Evolutionary conservation across 2,888 invertebrate species (phyloP).

Genomic region (Brenthis daphne): DNA sequence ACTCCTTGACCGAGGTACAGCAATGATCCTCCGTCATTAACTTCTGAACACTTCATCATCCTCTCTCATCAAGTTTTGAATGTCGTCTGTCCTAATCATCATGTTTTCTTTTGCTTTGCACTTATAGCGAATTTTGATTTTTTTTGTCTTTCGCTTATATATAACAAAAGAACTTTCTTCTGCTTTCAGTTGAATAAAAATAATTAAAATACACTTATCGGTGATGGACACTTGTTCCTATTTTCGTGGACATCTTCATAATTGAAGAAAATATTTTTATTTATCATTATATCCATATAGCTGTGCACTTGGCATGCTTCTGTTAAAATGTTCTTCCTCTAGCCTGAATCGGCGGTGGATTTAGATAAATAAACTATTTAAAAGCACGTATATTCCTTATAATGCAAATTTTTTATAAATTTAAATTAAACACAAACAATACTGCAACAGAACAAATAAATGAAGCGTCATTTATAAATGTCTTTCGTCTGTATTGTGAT

Average conservation of each 20-base stretch:
- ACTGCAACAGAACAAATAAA: neutral
- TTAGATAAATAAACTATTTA: too few species aligned
- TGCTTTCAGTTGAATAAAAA: neutral
- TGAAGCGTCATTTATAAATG: neutral
- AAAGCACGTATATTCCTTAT: too few species aligned
- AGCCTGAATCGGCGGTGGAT: too few species aligned
- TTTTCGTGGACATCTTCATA: neutral
- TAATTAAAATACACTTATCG: neutral
- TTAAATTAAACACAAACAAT: too few species aligned
- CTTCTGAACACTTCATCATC: constrained; percentile 42
- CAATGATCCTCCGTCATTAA: constrained; percentile 45
- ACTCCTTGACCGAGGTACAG: constrained; percentile 86
- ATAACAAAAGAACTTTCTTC: too few species aligned
- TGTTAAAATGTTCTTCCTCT: neutral
- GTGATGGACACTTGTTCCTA: neutral
- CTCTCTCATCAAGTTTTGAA: constrained; percentile 46
- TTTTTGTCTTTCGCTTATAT: neutral
- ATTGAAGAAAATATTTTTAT: neutral
- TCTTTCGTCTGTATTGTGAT: neutral
- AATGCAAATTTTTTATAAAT: too few species aligned
- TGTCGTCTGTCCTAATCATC: constrained; percentile 44
- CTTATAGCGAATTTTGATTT: neutral
- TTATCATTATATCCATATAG: neutral
- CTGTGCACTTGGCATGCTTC: constrained; percentile 4
- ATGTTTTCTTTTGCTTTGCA: constrained; percentile 33